Conservation (phyloP, 2,113 vertebrate genomes). For the Phyllostomus discolor region DNA sequence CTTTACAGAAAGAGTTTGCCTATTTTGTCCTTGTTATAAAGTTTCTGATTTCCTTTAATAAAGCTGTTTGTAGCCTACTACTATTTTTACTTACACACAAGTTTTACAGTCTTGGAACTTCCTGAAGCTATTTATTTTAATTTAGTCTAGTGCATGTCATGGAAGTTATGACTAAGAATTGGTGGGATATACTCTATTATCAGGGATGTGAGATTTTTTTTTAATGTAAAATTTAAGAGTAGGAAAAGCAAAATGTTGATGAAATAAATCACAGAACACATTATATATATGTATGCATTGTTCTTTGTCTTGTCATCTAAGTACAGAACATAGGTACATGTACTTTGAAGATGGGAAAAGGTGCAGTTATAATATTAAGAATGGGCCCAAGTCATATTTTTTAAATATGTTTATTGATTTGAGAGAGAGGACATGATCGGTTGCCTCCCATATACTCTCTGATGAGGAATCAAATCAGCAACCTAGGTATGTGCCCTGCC, state of each 20-base stretch:
- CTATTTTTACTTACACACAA: slow-evolving; percentile 7
- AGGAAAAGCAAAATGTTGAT: neutral
- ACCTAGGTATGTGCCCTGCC: too few species aligned
- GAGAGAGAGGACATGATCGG: too few species aligned
- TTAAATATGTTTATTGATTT: too few species aligned
- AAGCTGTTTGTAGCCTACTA: neutral
- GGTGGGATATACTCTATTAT: neutral
- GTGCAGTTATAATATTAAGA: neutral
- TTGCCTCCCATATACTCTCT: too few species aligned
- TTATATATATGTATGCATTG: neutral
- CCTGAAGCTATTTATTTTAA: neutral
- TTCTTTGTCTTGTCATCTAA: slow-evolving; percentile 17
- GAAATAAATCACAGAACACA: neutral
- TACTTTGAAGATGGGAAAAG: neutral
- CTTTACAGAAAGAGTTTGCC: neutral
- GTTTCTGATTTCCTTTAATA: slow-evolving; percentile 1
- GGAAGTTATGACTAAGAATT: slow-evolving; percentile 24
- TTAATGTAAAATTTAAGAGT: neutral
- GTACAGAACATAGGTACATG: neutral
- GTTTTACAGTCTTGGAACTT: slow-evolving; percentile 18
- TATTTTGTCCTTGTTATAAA: neutral
- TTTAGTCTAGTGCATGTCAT: neutral
- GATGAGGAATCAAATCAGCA: too few species aligned
- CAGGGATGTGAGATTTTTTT: neutral
- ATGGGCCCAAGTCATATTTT: neutral